Evolutionary conservation across 2,888 invertebrate species (phyloP), one percentile per base, ranked within the genome.

Genomic region (Frankliniella intonsa): DNA sequence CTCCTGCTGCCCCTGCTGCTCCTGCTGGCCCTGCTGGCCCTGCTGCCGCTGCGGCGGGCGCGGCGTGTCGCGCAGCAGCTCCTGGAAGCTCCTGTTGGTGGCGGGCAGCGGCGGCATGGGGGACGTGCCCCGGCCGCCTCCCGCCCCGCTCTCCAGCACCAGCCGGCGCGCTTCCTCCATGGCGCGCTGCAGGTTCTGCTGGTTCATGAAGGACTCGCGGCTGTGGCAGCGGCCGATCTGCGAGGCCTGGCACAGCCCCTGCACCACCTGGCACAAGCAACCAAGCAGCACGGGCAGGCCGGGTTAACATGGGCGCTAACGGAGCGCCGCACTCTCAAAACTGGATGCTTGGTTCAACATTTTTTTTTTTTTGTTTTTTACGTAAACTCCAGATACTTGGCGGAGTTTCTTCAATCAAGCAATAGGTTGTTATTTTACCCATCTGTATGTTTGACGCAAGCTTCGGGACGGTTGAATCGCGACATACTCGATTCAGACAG

Each of bases 171-270:
- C 95, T 86, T 94, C 94, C 12, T 93, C 92, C 90, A 96, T 95
- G 3, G 95, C 95, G 84, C 90, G 91, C 86, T 93, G 93, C 62
- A 96, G 87, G 85, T 93, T 93, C 85, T 94, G 92, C 84, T 95
- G 93, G 86, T 93, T 94, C 86, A 92, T 93, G 86, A 93, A 91
- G 0, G 94, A 93, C 82, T 92, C 91, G 11, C 91, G 90, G 84
- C 90, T 93, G 84, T 91, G 92, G 86, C 94, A 94, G 50, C 92
- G 91, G 0, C 95, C 95, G 84, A 96, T 96, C 87, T 95, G 95
- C 0, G 94, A 93, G 11, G 69, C 69, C 69, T 69, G 69, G 69
- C n/a, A 9, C 25, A 76, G 69, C 84, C 94, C 94, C 79, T 85
- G 85, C 22, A 87, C 85, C 3, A 85, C 86, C 27, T 76, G 38